Base-by-base conservation (phyloP, 92 coral and sea anemone species). In the Scolanthus callimorphus region DNA sequence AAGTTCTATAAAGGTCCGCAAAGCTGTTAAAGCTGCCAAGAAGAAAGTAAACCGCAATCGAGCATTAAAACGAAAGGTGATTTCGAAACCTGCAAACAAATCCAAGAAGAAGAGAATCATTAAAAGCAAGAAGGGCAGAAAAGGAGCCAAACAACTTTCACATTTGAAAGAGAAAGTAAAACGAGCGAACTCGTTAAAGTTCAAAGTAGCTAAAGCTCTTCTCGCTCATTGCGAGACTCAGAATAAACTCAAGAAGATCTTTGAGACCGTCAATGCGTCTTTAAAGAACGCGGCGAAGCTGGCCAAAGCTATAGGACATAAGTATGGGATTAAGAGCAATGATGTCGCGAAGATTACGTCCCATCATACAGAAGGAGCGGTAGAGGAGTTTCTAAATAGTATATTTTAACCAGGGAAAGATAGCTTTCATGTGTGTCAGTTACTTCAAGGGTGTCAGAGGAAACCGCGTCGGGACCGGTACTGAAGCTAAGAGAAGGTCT, bases 161-260 rank as follows among this genome's bases (percentile, higher is more conserved):
- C n/a, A 23, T 29, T 56, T 77, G 55, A 76, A 49, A 41, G 66
- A 63, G 31, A 79, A 76, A 67, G 81, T 81, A 41, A 70, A 53
- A 57, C 76, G 62, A 29, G 79, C 90, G 12, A 89, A 83, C 49
- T 55, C 69, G 6, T 45, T 88, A 53, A 88, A 88, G 76, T 73
- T 88, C 17, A 86, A 81, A 28, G 96, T 88, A 22, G 96, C 96
- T 11, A 76, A 79, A 63, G 96, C 96, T 23, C 84, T 88, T 3
- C 69, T 88, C 3, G 81, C 85, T 29, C 96, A 88, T 13, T 88
- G 96, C 15, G 90, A 78, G 47, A 88, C 96, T 17, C 86, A 88
- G 49, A 80, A 89, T 75, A 63, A 77, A 46, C 85, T 89, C 13
- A 72, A 84, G 39, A 67, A 73, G 38, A 71, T 92, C 50, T 83